Evolutionary conservation across 2,888 invertebrate genomes (phyloP), one percentile per base, ranked within the genome.

Genomic region (Cremastinae sp.): DNA sequence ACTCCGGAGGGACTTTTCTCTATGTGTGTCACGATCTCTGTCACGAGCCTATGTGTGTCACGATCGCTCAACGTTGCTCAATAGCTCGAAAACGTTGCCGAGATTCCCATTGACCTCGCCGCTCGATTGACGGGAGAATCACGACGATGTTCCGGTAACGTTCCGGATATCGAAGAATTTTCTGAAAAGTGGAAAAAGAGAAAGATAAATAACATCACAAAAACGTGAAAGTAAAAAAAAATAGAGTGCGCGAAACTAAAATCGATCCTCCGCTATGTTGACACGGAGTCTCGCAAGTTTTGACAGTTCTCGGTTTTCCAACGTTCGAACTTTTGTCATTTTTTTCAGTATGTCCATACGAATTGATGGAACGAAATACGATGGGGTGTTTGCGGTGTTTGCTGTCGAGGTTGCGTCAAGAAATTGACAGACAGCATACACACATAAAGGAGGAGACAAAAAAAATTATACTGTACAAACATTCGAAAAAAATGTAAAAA

Each of bases 111-210:
- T 61, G 73, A 68, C 41, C 35, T 43, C 14, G 2, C 53, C 45
- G 45, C 18, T 68, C 62, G 56, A 58, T 62, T 22, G 39, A 68
- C 47, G 43, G 9, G 49, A 76, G 22, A 73, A 69, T 76, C 35
- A 68, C 59, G 53, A 41, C 47, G 68, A 68, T 75, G 62, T 75
- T 75, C 75, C 75, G 76, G 64, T 61, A 35, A 62, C 66, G 69
- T 77, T 74, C 69, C 73, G 73, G 65, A 74, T 73, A 73, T 73
- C 58, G 53, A 16, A 41, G 59, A 28, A 59, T 35, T 51, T 35
- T 69, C 37, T 9, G 16, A 1, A 56, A 68, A 68, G 39, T 68
- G 35, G 55, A 39, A 47, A 10, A 47, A 14, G 49, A 41, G 47
- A 28, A 12, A 45, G 2, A 49, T 37, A 39, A 35, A 59, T 47